Conservation (phyloP, 2,113 vertebrate species). For the Macrotis lagotis region DNA sequence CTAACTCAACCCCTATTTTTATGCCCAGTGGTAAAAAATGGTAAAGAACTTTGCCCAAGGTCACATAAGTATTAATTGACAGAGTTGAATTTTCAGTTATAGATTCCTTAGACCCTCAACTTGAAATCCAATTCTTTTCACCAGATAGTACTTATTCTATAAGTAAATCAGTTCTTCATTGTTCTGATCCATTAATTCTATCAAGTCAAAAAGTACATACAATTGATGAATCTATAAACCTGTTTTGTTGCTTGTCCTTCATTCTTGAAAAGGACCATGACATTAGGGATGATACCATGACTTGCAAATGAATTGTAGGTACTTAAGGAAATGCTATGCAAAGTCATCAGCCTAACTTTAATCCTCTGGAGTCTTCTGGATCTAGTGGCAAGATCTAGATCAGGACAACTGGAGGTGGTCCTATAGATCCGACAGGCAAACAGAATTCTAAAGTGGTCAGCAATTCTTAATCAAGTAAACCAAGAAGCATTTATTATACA, state of each 20-base stretch:
- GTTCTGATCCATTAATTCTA: neutral
- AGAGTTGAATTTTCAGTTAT: neutral
- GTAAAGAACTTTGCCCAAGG: neutral
- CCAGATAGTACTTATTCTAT: neutral
- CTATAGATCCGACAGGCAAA: neutral
- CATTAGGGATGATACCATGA: too few relatives aligned
- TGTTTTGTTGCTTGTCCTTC: too few relatives aligned
- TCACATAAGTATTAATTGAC: neutral
- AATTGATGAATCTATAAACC: neutral
- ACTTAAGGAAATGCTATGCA: too few relatives aligned
- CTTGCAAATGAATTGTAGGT: too few relatives aligned
- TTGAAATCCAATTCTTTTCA: constrained; percentile 2
- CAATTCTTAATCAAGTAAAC: neutral
- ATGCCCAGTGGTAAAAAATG: too few relatives aligned
- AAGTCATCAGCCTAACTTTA: too few relatives aligned
- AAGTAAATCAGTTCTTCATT: neutral
- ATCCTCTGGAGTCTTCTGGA: too few relatives aligned
- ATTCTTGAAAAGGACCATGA: too few relatives aligned
- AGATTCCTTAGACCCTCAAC: neutral
- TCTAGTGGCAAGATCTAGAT: too few relatives aligned
- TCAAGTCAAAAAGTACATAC: neutral
- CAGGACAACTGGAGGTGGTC: too few relatives aligned
- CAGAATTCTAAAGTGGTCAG: neutral
- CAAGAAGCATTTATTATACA: neutral
- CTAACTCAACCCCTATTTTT: neutral